Conservation (phyloP, 2,797 vertebrate genomes). For the Propithecus perrieri region DNA sequence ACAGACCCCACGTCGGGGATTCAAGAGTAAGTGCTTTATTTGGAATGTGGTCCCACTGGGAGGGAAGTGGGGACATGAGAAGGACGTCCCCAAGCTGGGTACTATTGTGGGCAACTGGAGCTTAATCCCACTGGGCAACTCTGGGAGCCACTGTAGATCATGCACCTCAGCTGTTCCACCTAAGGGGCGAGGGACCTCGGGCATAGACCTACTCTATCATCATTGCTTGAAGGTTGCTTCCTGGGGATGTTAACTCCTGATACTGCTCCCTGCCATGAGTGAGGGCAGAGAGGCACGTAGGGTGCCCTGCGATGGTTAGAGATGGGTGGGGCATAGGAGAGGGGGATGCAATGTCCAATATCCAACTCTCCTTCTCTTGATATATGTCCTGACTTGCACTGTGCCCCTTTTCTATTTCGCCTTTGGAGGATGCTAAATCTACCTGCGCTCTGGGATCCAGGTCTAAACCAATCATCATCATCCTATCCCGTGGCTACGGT, state of each 20-base stretch:
- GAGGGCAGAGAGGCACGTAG: not conserved
- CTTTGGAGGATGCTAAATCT: not conserved
- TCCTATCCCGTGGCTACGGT: not conserved
- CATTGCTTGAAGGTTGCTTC: not conserved
- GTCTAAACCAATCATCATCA: not conserved
- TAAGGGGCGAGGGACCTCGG: not conserved
- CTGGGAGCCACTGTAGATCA: no score
- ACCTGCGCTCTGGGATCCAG: fast-evolving
- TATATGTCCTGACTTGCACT: not conserved
- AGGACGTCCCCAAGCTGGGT: not conserved
- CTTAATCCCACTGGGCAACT: not conserved
- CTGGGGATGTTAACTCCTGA: not conserved
- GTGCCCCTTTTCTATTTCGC: not conserved
- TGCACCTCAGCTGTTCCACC: not conserved
- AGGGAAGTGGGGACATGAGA: not conserved
- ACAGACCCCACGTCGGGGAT: not conserved
- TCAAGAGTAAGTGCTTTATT: not conserved
- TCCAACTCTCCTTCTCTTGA: not conserved
- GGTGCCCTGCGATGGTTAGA: not conserved
- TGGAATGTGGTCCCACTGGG: not conserved
- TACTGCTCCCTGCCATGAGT: not conserved
- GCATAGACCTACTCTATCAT: fast-evolving
- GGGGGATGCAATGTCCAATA: fast-evolving
- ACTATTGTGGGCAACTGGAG: not conserved
- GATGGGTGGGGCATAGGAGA: not conserved